Evolutionary conservation across 2,113 vertebrate genomes (phyloP), one percentile per base, ranked within the genome.

Genomic region (Grallaria varia): DNA sequence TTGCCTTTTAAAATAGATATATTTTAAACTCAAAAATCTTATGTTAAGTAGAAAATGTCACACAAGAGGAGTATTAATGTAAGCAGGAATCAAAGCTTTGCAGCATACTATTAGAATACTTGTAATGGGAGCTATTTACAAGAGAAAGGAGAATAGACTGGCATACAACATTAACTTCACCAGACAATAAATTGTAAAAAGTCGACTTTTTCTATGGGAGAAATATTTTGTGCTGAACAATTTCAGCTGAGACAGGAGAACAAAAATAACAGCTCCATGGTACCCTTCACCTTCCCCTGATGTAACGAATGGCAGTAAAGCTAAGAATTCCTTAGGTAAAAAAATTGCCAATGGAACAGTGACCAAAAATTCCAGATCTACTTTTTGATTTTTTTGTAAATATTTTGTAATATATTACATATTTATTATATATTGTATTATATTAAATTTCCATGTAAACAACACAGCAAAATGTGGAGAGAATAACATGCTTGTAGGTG

Each of bases 381-480:
- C 3, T 47, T 84, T 71, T 82, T 56, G 1, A 45, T 14, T 22
- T 56, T 42, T 39, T 84, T 47, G 21, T 8, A 8, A 23, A 21
- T 28, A 44, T 23, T 0, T 2, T 37, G 20, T 33, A 22, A 53
- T 55, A 37, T 39, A 20, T 25, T 47, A 35, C 27, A 23, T n/a
- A 73, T 89, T 86, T 80, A 50, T 91, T 77, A 56, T 3, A 3
- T 30, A n/a, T 64, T 52, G 3, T 30, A n/a, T 64, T 52, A 10
- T 35, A 30, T 52, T 69, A 67, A 24, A 55, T 85, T 94, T 68
- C 80, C 40, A 39, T 52, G 37, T 90, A 96, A 95, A 85, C 44
- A 87, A 55, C 40, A 90, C 5, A n/a, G 59, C 52, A 96, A 90
- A 91, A 63, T 95, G 93, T 59, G 80, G 95, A 84, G 30, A 69